Base-by-base conservation (phyloP, 2,797 vertebrate species). In the Chlorospingus semifuscus region DNA sequence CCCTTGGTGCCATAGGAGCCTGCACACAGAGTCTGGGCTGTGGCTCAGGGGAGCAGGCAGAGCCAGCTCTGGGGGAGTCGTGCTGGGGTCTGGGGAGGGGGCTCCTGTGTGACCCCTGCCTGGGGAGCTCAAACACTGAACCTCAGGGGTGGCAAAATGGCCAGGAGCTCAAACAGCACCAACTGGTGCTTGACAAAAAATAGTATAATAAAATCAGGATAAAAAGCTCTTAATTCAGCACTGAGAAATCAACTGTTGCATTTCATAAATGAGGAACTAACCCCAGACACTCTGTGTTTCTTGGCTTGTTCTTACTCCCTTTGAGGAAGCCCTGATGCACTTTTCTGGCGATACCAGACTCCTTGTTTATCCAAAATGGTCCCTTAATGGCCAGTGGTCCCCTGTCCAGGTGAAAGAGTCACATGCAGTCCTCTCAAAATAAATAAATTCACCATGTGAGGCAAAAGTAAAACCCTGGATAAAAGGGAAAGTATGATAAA, bases 1-100 rank as follows among this genome's bases (percentile, higher is more conserved):
- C 49, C 27, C 24, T 42, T 5, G 44, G 53, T 18, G 30, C 55
- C 30, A 0, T 2, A 2, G 4, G 30, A 70, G 52, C 15, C 63
- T 41, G 59, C 1, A 2, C 13, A 27, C 14, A 4, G 7, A 21
- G 7, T 1, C 70, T 63, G 2, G 6, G 1, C 1, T 0, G 1
- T 11, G 39, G 20, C 22, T n/a, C 11, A 8, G 41, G n/a, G 53
- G 17, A 19, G 8, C 30, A 24, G 21, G 22, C 30, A 7, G 15
- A 32, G 27, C 4, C 0, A 3, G 37, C 41, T 14, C 42, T 9
- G 76, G 21, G 21, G 21, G 37, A 23, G 46, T 1, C 4, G 0
- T 19, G 57, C n/a, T 36, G 36, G 6, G 17, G 23, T 27, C 32
- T 29, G 2, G 29, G 75, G 26, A 39, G 13, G 32, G 29, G 8